Evolutionary conservation across 1,140 invertebrate genomes (phyloP), one percentile per base, ranked within the genome.

Genomic region (Euborellia annulipes): DNA sequence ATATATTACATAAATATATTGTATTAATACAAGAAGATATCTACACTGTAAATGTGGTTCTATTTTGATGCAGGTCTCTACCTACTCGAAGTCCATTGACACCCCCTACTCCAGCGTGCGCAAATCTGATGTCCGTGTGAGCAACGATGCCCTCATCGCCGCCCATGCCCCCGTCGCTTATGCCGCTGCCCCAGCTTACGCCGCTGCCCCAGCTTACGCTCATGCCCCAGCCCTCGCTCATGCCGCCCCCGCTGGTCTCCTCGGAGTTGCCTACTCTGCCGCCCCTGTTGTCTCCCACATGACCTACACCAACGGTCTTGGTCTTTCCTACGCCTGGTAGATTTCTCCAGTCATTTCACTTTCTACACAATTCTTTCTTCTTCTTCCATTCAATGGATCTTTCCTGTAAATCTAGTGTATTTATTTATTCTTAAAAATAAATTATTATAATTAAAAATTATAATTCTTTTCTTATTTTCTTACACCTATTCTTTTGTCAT

Each of bases 281-380:
- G 75, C 76, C 3, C 72, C 76, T 3, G 71, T 73, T 14, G 77
- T 79, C 0, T 14, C 45, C 13, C 75, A 76, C 59, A 74, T 79
- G 69, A 69, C 65, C 21, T 78, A 73, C 61, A 63, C 62, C 54
- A 51, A 72, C 45, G 72, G 71, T 46, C 7, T 38, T 37, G 72
- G 74, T 19, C 57, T 73, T 45, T 65, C 69, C 16, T 74, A 72
- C 52, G 61, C 56, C 36, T 72, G 67, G 66, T 71, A 66, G 62
- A 55, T 27, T 11, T 27, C 11, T 11, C 23, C 11, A 27, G 23
- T 27, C 23, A 6, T 11, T 6, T 6, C 20, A 17, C 40, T 21
- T 19, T n/a, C 20, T 6, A n/a, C 6, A 3, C 8, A 41, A 14
- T 41, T 8, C 3, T 23, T 41, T 27, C 23, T 27, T 27, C 4